phyloP scores from a whole-genome alignment of 1,140 invertebrate genomes.

The Magallana gigas region DNA sequence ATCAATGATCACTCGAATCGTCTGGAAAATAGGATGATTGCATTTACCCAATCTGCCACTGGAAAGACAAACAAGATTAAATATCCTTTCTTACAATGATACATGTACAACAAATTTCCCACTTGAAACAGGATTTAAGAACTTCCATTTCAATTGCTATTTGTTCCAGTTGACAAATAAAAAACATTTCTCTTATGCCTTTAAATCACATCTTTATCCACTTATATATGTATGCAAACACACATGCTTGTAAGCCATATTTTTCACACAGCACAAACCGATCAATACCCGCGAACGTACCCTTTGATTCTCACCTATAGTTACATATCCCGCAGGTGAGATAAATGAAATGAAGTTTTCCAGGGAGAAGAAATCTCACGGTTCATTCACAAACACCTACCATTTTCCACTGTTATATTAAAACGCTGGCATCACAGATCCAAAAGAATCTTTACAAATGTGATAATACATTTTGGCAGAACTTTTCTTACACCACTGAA shows the following conservation, averaged over 20 bases:
- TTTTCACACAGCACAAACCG: neutral
- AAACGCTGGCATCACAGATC: too few relatives aligned
- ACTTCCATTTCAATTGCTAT: neutral
- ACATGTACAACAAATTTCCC: neutral
- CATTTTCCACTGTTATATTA: too few relatives aligned
- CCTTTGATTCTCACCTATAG: neutral
- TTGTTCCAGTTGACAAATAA: neutral
- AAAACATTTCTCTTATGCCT: neutral
- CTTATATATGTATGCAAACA: conserved; percentile 20
- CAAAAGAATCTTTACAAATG: too few relatives aligned
- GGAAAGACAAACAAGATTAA: neutral
- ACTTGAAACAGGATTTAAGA: neutral
- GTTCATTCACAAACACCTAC: neutral
- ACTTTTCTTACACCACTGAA: neutral
- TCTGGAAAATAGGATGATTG: neutral
- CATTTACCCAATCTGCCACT: conserved; percentile 16
- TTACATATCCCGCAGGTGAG: neutral
- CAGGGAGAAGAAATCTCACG: neutral
- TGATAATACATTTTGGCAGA: conserved; percentile 9
- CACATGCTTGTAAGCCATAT: neutral
- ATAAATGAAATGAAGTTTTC: neutral
- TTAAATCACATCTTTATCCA: conserved; percentile 15
- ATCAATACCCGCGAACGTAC: neutral
- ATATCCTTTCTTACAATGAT: neutral
- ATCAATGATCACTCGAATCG: neutral